phyloP scores from a whole-genome alignment of 2,888 invertebrate genomes.

The Campopleginae sp. region DNA sequence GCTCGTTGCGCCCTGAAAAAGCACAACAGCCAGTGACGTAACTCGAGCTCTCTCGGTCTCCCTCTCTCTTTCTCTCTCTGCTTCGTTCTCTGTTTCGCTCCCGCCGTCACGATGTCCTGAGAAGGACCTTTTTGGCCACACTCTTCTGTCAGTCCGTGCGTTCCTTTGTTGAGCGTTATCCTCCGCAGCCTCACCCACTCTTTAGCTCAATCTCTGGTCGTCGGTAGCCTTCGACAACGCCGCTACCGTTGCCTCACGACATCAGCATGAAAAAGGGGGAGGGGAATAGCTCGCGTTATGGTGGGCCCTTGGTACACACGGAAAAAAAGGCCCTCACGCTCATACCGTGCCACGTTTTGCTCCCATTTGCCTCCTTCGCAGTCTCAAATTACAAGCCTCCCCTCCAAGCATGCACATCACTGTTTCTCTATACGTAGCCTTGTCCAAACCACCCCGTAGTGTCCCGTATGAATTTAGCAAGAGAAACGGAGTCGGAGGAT shows the following conservation, averaged over 20 bases:
- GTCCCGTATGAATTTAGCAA: constrained; percentile 8
- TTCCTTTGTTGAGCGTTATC: constrained; percentile 76
- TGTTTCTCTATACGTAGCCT: constrained; percentile 15
- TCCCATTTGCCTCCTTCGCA: constrained; percentile 75
- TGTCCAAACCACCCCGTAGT: constrained; percentile 35
- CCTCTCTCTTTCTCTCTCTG: constrained; percentile 21
- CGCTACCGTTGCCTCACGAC: constrained; percentile 28
- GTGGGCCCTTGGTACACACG: constrained; percentile 13
- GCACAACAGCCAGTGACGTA: constrained; percentile 81
- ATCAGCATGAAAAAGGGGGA: background rate
- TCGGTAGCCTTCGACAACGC: constrained; percentile 50
- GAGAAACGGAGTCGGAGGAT: constrained; percentile 1
- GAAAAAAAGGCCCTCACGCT: constrained; percentile 63
- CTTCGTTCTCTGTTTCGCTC: constrained; percentile 8
- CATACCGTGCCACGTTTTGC: constrained; percentile 67
- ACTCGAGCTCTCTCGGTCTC: constrained; percentile 75
- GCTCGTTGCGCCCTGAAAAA: constrained; percentile 75
- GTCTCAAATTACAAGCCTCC: constrained; percentile 73
- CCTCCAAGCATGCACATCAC: constrained; percentile 36
- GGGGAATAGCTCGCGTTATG: constrained; percentile 7
- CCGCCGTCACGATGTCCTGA: constrained; percentile 76
- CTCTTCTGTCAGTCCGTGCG: constrained; percentile 74
- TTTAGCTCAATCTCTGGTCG: constrained; percentile 67
- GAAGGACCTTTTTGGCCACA: constrained; percentile 66
- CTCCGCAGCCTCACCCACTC: constrained; percentile 77